Conservation (phyloP, 2,797 vertebrate species). For the Pteronotus mesoamericanus region DNA sequence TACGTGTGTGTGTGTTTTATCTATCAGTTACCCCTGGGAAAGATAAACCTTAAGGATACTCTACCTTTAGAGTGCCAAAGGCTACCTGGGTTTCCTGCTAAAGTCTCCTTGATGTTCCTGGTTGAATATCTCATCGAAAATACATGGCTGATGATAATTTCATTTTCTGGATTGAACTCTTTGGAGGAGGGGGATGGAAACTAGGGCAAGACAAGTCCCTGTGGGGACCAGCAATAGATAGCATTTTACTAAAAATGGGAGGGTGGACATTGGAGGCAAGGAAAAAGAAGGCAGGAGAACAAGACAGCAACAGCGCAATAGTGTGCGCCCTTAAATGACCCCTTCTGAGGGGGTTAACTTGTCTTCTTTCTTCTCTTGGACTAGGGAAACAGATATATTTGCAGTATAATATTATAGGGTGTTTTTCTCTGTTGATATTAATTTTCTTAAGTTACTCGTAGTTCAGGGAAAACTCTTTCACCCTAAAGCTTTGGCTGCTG, state of each 20-base stretch:
- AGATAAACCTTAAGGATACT: not conserved
- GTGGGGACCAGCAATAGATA: not conserved
- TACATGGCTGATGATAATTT: not conserved
- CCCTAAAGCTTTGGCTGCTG: not conserved
- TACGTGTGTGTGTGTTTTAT: not conserved
- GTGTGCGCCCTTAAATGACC: not conserved
- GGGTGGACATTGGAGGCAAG: not conserved
- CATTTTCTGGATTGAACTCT: not conserved
- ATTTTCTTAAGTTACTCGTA: constrained; percentile 19
- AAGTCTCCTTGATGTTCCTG: not conserved
- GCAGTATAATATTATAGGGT: not conserved
- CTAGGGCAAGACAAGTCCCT: not conserved
- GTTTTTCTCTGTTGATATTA: constrained; percentile 6
- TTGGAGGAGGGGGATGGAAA: not conserved
- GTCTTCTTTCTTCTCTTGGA: not conserved
- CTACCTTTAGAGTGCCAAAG: not conserved
- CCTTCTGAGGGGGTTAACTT: not conserved
- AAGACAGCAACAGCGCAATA: not conserved
- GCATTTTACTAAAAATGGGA: not conserved
- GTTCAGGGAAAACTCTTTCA: not conserved
- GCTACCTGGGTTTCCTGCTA: not conserved
- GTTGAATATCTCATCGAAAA: not conserved
- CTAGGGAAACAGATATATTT: not conserved
- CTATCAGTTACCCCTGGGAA: not conserved
- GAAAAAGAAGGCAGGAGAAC: not conserved